phyloP scores from a whole-genome alignment of 2,888 invertebrate genomes.

The Ditylenchus weischeri region DNA sequence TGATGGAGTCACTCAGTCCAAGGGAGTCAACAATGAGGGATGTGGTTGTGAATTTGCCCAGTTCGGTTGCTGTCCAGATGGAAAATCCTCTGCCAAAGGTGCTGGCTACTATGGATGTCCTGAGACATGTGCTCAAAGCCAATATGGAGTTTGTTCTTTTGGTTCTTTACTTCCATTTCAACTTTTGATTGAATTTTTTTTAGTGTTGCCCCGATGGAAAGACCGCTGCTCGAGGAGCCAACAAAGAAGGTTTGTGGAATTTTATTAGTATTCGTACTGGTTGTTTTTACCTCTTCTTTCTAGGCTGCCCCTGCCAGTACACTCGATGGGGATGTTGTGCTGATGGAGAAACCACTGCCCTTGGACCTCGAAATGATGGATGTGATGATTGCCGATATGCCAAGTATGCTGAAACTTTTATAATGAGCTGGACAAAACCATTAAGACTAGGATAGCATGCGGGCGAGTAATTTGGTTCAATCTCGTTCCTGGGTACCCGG shows the following conservation, averaged over 20 bases:
- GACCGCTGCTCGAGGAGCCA: slow-evolving; percentile 80
- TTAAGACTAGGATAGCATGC: neutral
- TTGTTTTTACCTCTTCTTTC: neutral
- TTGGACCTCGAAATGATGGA: slow-evolving; percentile 73
- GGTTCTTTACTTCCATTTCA: no score
- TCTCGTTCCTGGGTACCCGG: no score
- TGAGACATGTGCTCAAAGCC: slow-evolving; percentile 62
- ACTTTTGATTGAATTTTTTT: no score
- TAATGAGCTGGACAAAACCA: neutral
- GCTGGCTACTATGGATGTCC: slow-evolving; percentile 74
- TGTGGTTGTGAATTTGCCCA: slow-evolving; percentile 61
- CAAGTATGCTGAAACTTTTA: slow-evolving; percentile 36
- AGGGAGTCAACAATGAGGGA: slow-evolving; percentile 56
- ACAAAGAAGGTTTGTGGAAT: slow-evolving; percentile 66
- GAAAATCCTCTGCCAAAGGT: slow-evolving; percentile 67
- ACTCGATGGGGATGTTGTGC: slow-evolving; percentile 59
- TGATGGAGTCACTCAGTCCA: slow-evolving; percentile 57
- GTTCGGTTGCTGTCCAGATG: slow-evolving; percentile 65
- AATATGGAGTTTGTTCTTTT: slow-evolving; percentile 66
- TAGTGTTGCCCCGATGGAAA: slow-evolving; percentile 77
- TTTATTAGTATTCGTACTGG: neutral
- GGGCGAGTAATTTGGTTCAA: no score
- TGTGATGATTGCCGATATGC: slow-evolving; percentile 65
- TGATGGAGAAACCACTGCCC: slow-evolving; percentile 61
- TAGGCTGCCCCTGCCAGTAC: slow-evolving; percentile 61